Evolutionary conservation across 2,888 invertebrate species (phyloP).

Genomic region (Hesperia comma): DNA sequence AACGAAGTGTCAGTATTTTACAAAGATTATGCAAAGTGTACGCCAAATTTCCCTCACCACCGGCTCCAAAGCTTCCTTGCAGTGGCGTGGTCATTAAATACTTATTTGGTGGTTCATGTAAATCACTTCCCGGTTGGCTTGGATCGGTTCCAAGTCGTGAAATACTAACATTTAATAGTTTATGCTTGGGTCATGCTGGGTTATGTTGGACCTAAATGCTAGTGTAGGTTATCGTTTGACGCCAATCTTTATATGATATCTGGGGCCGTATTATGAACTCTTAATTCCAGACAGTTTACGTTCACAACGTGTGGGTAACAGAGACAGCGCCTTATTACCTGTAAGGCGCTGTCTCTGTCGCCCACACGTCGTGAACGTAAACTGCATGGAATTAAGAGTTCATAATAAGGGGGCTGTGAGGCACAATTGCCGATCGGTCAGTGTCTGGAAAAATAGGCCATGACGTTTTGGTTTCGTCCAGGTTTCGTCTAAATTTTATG

Average conservation of each 20-base stretch:
- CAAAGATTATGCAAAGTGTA: constrained; percentile 43
- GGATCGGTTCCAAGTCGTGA: constrained; percentile 17
- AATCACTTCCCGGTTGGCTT: constrained; percentile 31
- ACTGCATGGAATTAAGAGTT: no score
- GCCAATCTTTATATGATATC: not conserved
- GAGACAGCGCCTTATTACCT: no score
- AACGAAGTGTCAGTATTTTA: constrained; percentile 27
- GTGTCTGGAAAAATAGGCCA: no score
- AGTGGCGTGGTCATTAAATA: constrained; percentile 52
- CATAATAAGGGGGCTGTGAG: no score
- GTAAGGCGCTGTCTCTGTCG: no score
- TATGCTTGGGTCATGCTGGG: not conserved
- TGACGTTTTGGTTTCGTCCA: no score
- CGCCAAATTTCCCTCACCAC: constrained; percentile 31
- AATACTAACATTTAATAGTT: constrained; percentile 16
- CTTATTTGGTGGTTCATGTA: constrained; percentile 47
- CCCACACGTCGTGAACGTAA: no score
- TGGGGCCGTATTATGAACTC: no score
- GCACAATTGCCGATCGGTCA: no score
- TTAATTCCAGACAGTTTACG: no score
- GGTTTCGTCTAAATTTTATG: no score
- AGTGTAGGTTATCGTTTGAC: not conserved
- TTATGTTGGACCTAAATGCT: constrained; percentile 21
- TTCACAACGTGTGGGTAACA: no score
- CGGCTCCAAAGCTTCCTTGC: constrained; percentile 29